Conservation (phyloP, 2,888 invertebrate genomes). For the Zaprionus bogoriensis region DNA sequence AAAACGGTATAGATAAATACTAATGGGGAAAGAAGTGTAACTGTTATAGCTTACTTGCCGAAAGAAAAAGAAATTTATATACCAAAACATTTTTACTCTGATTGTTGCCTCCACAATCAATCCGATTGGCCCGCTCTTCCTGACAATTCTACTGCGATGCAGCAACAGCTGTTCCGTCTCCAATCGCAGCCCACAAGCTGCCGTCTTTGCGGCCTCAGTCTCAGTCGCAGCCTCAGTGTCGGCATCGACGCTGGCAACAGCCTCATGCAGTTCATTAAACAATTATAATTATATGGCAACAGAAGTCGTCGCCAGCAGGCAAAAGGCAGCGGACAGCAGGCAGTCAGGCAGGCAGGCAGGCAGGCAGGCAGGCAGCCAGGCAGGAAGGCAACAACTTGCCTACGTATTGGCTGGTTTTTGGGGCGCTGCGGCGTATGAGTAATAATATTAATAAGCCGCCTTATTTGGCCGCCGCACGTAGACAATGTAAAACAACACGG, state of each 20-base stretch:
- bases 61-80: too few species aligned
- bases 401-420: not conserved
- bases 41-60: too few species aligned
- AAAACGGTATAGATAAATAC: too few species aligned
- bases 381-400: conserved; percentile 4
- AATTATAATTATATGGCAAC: conserved; percentile 66
- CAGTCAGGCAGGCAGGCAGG: not conserved
- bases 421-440: conserved; percentile 56
- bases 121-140: not conserved
- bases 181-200: conserved; percentile 26
- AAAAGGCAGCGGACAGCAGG: not conserved
- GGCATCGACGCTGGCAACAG: conserved; percentile 1
- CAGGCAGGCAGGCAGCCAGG: not conserved
- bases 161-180: conserved; percentile 23
- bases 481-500: conserved; percentile 65
- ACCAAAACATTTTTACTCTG: not conserved
- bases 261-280: conserved; percentile 58
- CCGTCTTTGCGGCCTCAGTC: conserved; percentile 7
- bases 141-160: not conserved
- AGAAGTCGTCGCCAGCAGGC: conserved; percentile 30
- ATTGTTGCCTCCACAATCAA: not conserved
- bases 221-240: conserved; percentile 3
- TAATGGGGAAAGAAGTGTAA: too few species aligned
- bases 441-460: conserved; percentile 67
- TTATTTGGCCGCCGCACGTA: conserved; percentile 50